Evolutionary conservation across 2,888 invertebrate species (phyloP), one percentile per base, ranked within the genome.

Genomic region (Xestia sexstrigata): DNA sequence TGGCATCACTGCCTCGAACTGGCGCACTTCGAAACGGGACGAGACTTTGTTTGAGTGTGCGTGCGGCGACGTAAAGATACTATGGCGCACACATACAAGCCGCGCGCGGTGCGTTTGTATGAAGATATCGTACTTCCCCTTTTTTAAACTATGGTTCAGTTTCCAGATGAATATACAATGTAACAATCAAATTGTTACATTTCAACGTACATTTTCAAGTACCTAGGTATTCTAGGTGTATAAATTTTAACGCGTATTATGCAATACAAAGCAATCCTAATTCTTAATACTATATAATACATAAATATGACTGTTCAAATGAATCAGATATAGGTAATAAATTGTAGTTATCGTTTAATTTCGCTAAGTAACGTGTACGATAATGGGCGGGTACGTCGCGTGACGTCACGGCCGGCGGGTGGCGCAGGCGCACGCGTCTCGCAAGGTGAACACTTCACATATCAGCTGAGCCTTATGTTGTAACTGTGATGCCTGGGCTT

Each of bases 401-500:
- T 81, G 85, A 78, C 76, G 78, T 78, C 86, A 81, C 74, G 63
- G 72, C 63, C 39, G 47, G 23, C 70, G 49, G 71, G 52, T 78
- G 72, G 30, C 70, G 42, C 65, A 9, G 45, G 78, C 81, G 74
- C 74, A 79, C 65, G 74, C 83, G 74, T 72, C 76, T 75, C n/a
- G 79, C 66, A 83, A 88, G 76, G 85, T 83, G 82, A 82, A 78
- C 52, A 79, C 70, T 79, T 84, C 72, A 78, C 77, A 70, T 58
- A 74, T 79, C 81, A 88, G 71, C 88, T 79, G 81, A 76, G 72
- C 58, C 58, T 42, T 45, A 62, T 76, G 71, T 68, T 70, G 71
- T 72, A 79, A 80, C 45, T 65, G 49, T 66, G n/a, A 52, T 20
- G 45, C 58, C 58, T 69, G 42, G 58, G 45, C 39, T 67, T 49